Base-by-base conservation (phyloP, 64 coral and sea anemone species). In the Montipora sp. region DNA sequence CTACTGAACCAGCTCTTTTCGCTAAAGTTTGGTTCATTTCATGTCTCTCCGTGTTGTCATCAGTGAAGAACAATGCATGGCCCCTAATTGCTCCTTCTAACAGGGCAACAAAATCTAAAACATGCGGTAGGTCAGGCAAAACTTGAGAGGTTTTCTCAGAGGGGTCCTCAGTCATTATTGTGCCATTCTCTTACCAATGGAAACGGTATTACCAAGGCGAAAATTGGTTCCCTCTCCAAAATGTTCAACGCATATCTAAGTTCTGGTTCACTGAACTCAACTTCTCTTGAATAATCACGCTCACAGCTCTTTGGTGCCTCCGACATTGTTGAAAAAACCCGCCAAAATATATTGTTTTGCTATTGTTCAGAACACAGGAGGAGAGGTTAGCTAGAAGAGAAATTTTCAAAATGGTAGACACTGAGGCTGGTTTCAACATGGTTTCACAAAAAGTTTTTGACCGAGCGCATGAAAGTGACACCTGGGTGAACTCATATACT, bases 191-290 rank as follows among this genome's bases (percentile, higher is more conserved):
- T 87, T 48, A 92, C 46, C 50, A 86, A 58, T 36, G 90, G 80
- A 80, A 59, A 92, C 8, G 90, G 90, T 47, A 92, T 83, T 90
- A 75, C 55, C 21, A 92, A 16, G 46, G 90, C 90, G 58, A 85
- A 92, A 67, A 92, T 49, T 23, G 81, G n/a, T 77, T 77, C 59
- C 77, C 49, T 87, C 48, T 61, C 90, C 15, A 47, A 63, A 53
- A 53, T 43, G 27, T 81, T 92, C n/a, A 48, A 63, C 7, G 49
- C 81, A 77, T 92, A 92, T 58, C 80, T 84, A 15, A 84, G 48
- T 22, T 92, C 90, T 47, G 80, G 80, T 66, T 92, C 79, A 59
- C 61, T 47, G 44, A 92, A 66, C 73, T 92, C 73, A 50, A 82
- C 78, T 51, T 83, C 63, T 44, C 19, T 82, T 51, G 51, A 58